Percentiles rank a stretch among this genome's conserved stretches.
These are phyloP conservation scores for Philopedon plagiatum DNA, from an alignment of 2,888 invertebrate species.

Conservation along the genomic window DNA sequence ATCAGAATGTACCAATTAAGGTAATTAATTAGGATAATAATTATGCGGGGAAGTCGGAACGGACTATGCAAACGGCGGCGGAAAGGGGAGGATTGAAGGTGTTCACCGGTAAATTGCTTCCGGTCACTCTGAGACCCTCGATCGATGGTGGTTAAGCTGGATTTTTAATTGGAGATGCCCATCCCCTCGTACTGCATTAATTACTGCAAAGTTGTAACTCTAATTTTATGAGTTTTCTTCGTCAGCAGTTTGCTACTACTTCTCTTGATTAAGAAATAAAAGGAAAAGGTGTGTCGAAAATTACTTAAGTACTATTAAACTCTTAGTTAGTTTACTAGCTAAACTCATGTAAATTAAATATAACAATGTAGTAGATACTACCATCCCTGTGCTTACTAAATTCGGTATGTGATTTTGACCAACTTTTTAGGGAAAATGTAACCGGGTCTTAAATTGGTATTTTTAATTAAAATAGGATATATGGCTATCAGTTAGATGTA, in stretches of 20 bases:
- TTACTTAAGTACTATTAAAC: background rate
- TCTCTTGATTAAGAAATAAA: background rate
- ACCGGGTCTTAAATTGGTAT: too few species aligned
- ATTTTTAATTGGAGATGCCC: constrained; percentile 44
- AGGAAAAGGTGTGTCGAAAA: background rate
- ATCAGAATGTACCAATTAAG: constrained; percentile 60
- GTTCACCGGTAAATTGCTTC: constrained; percentile 57
- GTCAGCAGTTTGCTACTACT: constrained; percentile 3
- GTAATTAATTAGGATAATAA: constrained; percentile 59
- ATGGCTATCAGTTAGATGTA: too few species aligned
- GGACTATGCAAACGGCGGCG: constrained; percentile 35
- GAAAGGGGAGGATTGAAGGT: constrained; percentile 52
- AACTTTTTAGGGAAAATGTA: too few species aligned
- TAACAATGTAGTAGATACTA: too few species aligned
- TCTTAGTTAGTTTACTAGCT: too few species aligned
- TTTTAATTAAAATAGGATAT: too few species aligned
- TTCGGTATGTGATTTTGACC: too few species aligned
- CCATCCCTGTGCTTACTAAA: too few species aligned
- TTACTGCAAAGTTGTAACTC: background rate
- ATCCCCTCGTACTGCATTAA: constrained; percentile 10
- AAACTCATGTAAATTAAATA: too few species aligned
- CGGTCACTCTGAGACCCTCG: constrained; percentile 54
- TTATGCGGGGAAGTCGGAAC: constrained; percentile 46
- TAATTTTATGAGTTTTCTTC: constrained; percentile 3
- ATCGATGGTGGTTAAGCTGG: constrained; percentile 33